These are phyloP conservation scores for Micrasema minimum DNA, from an alignment of 1,140 invertebrate genomes.

Conservation along the genomic window DNA sequence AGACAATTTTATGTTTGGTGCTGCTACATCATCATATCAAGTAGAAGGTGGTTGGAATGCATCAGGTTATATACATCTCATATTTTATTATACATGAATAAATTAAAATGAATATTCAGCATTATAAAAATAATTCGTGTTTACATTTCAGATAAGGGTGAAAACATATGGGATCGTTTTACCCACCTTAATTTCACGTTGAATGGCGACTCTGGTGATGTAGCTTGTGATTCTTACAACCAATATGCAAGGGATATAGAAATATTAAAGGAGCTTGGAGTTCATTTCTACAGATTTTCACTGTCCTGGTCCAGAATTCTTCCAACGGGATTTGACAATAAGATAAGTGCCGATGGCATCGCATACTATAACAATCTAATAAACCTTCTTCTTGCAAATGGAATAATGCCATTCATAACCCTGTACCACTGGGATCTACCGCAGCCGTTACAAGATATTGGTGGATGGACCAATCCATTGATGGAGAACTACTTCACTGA, in stretches of 20 bases:
- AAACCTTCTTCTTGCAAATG: constrained; percentile 60
- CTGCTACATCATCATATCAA: constrained; percentile 71
- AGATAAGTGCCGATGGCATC: constrained; percentile 64
- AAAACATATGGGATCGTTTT: constrained; percentile 63
- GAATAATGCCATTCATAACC: constrained; percentile 65
- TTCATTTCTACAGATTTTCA: constrained; percentile 67
- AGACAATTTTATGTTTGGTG: constrained; percentile 68
- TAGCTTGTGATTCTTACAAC: constrained; percentile 72
- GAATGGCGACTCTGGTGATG: constrained; percentile 62
- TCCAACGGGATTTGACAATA: constrained; percentile 60
- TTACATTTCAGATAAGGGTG: constrained; percentile 55
- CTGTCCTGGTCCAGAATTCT: constrained; percentile 68
- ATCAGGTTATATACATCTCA: constrained; percentile 60
- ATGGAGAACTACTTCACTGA: constrained; percentile 64
- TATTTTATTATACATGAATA: constrained; percentile 63
- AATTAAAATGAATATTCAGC: too few species aligned
- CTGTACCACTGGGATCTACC: constrained; percentile 55
- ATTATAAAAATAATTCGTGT: too few species aligned
- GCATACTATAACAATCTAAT: constrained; percentile 69
- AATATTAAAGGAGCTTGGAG: constrained; percentile 63
- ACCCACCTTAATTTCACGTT: constrained; percentile 56
- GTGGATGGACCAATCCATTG: constrained; percentile 68
- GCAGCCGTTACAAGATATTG: constrained; percentile 57
- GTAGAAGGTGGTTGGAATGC: constrained; percentile 73
- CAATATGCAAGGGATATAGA: constrained; percentile 68